A percentile compares a stretch with the other conserved stretches of the same genome.
phyloP scores from a whole-genome alignment of 2,888 invertebrate species.

The Chrysodeixis includens region DNA sequence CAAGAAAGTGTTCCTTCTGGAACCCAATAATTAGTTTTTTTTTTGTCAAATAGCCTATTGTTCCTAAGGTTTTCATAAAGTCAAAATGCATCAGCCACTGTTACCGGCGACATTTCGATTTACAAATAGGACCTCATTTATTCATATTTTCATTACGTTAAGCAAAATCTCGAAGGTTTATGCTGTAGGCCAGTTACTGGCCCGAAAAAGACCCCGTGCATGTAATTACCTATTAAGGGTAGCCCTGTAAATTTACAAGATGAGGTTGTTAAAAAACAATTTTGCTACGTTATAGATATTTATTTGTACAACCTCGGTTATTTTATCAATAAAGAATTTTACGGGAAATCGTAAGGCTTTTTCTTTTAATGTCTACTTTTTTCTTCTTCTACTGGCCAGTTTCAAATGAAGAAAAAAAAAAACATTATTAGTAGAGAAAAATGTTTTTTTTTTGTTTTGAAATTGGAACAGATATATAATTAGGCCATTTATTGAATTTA shows the following conservation, averaged over 20 bases:
- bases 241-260: conserved; percentile 35
- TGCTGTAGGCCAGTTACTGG: conserved; percentile 12
- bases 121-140: conserved; percentile 31
- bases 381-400: neutral
- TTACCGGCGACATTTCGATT: neutral
- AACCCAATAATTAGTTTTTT: no score
- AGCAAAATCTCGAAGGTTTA: conserved; percentile 16
- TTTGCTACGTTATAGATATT: conserved; percentile 25
- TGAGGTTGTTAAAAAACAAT: conserved; percentile 37
- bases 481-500: no score
- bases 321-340: conserved; percentile 11
- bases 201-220: conserved; percentile 40
- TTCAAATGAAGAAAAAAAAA: neutral
- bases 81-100: no score
- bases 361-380: no score
- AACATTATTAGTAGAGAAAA: no score
- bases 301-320: conserved; percentile 26
- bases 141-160: conserved; percentile 39
- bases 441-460: no score
- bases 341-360: neutral
- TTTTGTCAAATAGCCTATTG: no score
- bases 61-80: no score
- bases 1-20: no score
- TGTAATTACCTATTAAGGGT: conserved; percentile 48
- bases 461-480: no score